phyloP scores from a whole-genome alignment of 2,888 invertebrate genomes.

The Colletes collaris region DNA sequence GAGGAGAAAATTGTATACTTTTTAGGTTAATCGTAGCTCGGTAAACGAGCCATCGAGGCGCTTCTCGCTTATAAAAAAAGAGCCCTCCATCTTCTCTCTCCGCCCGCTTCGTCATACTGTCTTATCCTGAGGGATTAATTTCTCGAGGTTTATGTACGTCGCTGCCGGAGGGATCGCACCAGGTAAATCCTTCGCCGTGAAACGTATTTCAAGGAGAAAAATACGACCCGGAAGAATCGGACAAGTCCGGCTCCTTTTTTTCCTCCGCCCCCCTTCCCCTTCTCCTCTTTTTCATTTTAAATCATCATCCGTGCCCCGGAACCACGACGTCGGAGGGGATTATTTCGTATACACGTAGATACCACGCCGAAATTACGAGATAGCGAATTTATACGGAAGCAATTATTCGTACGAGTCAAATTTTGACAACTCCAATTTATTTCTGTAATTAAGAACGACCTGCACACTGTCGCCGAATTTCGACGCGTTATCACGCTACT shows the following conservation, averaged over 20 bases:
- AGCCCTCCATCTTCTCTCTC: constrained; percentile 60
- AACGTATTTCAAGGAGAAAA: constrained; percentile 66
- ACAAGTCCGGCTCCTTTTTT: constrained; percentile 35
- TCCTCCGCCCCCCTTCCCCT: neutral
- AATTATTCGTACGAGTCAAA: constrained; percentile 9
- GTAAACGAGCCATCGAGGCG: constrained; percentile 74
- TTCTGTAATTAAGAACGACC: too few species aligned
- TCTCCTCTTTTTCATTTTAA: constrained; percentile 45
- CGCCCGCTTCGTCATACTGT: constrained; percentile 69
- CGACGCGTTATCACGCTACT: too few species aligned
- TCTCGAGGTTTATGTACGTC: constrained; percentile 72
- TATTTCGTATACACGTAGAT: constrained; percentile 21
- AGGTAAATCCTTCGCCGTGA: constrained; percentile 65
- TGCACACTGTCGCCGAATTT: neutral
- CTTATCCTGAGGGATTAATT: constrained; percentile 76
- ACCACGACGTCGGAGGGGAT: constrained; percentile 37
- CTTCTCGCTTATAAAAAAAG: constrained; percentile 66
- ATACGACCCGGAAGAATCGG: constrained; percentile 63
- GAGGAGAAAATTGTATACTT: constrained; percentile 65
- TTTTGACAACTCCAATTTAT: too few species aligned
- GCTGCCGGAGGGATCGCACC: constrained; percentile 55
- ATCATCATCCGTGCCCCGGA: constrained; percentile 43
- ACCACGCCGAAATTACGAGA: neutral
- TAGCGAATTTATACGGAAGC: neutral
- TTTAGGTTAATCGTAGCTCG: constrained; percentile 76